These are phyloP conservation scores for Cheumatopsyche charites DNA, from an alignment of 1,140 invertebrate genomes.

Conservation along the genomic window DNA sequence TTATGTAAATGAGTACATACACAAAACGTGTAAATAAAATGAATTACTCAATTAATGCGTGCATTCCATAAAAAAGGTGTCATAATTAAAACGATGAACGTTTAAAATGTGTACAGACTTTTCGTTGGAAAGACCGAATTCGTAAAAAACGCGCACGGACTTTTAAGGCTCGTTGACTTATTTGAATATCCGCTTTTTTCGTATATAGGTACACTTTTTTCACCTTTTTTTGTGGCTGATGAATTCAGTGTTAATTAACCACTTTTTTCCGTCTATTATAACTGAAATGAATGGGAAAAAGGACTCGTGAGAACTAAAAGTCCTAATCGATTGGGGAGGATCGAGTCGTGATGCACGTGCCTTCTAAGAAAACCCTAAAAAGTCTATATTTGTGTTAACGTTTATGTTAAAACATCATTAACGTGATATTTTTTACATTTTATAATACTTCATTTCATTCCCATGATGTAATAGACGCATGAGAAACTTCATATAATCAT, in stretches of 20 bases:
- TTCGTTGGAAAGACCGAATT: no score
- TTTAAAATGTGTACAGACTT: no score
- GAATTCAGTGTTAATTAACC: slow-evolving; percentile 11
- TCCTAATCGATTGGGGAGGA: slow-evolving; percentile 19
- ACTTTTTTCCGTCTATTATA: slow-evolving; percentile 7
- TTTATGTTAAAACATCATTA: no score
- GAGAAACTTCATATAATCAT: no score
- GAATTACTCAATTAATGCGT: slow-evolving; percentile 17
- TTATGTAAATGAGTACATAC: slow-evolving; percentile 13
- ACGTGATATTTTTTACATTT: no score
- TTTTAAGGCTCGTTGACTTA: slow-evolving; percentile 21
- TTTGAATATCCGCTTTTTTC: slow-evolving; percentile 10
- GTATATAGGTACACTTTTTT: background rate
- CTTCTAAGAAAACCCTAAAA: slow-evolving; percentile 6
- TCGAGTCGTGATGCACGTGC: slow-evolving; percentile 18
- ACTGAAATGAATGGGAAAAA: background rate
- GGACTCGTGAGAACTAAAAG: slow-evolving; percentile 9
- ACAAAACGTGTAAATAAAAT: slow-evolving; percentile 24
- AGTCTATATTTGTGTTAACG: background rate
- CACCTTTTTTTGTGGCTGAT: background rate
- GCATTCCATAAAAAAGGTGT: slow-evolving; percentile 1
- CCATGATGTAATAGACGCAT: no score
- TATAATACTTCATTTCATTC: no score
- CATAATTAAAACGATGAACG: slow-evolving; percentile 18
- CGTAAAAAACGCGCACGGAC: background rate